Base-by-base conservation (phyloP, 1,140 invertebrate species). In the Brachionus manjavacas region DNA sequence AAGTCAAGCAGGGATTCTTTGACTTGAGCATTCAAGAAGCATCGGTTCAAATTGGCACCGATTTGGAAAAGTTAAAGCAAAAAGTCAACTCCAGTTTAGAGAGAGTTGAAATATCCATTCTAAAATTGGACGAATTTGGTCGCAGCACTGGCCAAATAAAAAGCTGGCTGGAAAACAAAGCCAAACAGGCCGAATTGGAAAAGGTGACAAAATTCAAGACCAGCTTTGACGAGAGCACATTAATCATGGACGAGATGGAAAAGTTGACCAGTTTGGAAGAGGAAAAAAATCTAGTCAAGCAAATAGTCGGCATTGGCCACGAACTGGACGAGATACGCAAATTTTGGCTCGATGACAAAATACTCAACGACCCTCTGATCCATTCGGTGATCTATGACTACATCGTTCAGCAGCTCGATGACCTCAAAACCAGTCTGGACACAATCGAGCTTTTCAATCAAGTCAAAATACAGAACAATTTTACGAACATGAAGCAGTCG, bases 1-100 rank as follows among this genome's bases (percentile, higher is more conserved):
- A 81, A 46, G 52, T n/a, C 16, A 28, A 64, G 9, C 52, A 81
- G 35, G 79, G 79, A 31, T 81, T 81, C 41, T 81, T 64, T 16
- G 79, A 81, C 35, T 81, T 81, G 12, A 46, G 4, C 11, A 81
- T 81, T 16, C 35, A 60, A 20, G 52, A 81, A 43, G 23, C 7
- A 4, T 81, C 31, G 4, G 25, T 35, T 46, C 52, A 64, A 64
- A 12, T 68, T 12, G 23, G 52, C 25, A 39, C 0, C 20, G 52
- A 64, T 0, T 81, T 41, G 4, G 25, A 81, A 16, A 16, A 23
- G 28, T 43, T 81, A 20, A 60, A 64, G 23, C 49, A 35, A n/a
- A 81, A 66, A 46, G 4, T 81, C 0, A 68, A 64, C 52, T 81
- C 64, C 0, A 46, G 14, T 31, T 23, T 64, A 23, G 79, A 81